Conservation (phyloP, 2,888 invertebrate genomes). For the Metopia argyrocephala region DNA sequence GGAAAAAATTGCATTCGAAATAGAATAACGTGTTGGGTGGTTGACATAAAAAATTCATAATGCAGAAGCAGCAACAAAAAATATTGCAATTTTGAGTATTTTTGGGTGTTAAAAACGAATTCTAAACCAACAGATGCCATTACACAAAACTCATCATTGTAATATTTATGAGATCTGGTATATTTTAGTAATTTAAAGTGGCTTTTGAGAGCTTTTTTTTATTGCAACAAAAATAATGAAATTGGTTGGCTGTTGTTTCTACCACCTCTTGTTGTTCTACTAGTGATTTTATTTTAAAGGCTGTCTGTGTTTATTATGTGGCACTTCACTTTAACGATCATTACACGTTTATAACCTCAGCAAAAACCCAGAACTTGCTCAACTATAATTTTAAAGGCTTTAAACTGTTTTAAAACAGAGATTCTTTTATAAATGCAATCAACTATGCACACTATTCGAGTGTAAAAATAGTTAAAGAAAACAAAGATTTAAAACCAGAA, state of each 20-base stretch:
- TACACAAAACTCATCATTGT: neutral
- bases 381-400: too few relatives aligned
- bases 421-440: too few relatives aligned
- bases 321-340: constrained; percentile 54
- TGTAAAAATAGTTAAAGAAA: neutral
- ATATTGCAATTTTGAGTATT: neutral
- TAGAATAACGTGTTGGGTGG: constrained; percentile 55
- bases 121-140: neutral
- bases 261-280: neutral
- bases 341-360: constrained; percentile 4
- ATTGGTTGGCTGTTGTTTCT: constrained; percentile 2
- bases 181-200: constrained; percentile 41
- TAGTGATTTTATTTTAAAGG: constrained; percentile 35
- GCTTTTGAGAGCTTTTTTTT: constrained; percentile 27
- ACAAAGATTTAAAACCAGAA: constrained; percentile 65
- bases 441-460: neutral
- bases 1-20: neutral
- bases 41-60: constrained; percentile 32
- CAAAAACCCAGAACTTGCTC: too few relatives aligned
- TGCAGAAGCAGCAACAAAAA: neutral
- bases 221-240: constrained; percentile 45
- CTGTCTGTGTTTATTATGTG: constrained; percentile 49
- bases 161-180: neutral
- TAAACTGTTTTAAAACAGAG: too few relatives aligned
- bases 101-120: constrained; percentile 42